Conservation (phyloP, 2,888 invertebrate genomes). For the Nipponacmea schrenckii region DNA sequence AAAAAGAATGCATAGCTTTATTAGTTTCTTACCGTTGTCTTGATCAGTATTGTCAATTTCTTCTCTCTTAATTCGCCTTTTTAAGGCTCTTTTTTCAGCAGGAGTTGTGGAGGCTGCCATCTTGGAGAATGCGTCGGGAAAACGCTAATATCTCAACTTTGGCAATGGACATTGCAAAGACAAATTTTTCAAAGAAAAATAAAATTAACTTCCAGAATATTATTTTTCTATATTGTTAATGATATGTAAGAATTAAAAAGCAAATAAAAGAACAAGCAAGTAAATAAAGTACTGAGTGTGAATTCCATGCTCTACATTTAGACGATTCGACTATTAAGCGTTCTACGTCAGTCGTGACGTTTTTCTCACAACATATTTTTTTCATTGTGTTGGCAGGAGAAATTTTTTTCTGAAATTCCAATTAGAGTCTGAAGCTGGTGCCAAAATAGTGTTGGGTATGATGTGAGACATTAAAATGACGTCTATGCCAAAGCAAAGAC, state of each 20-base stretch:
- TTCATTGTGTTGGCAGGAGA: not conserved
- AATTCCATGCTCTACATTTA: too few species aligned
- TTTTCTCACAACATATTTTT: not conserved
- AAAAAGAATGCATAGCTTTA: too few species aligned
- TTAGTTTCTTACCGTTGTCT: too few species aligned
- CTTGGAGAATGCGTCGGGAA: constrained; percentile 5
- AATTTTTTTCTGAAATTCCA: not conserved
- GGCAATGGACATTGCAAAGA: not conserved
- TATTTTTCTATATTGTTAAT: not conserved
- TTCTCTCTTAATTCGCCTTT: not conserved
- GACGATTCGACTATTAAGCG: too few species aligned
- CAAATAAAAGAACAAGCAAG: too few species aligned
- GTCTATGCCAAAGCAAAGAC: constrained; percentile 31
- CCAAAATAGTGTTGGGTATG: too few species aligned
- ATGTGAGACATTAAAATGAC: not conserved
- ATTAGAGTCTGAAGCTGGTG: not conserved
- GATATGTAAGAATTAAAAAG: too few species aligned
- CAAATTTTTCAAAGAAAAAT: not conserved
- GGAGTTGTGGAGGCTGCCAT: constrained; percentile 24
- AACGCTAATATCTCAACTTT: not conserved
- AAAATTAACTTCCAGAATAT: too few species aligned
- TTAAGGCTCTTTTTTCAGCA: not conserved
- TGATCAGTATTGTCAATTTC: not conserved
- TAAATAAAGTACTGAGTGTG: too few species aligned
- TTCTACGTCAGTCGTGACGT: not conserved